phyloP scores from a whole-genome alignment of 2,888 invertebrate species.

The Eupithecia vulgata region DNA sequence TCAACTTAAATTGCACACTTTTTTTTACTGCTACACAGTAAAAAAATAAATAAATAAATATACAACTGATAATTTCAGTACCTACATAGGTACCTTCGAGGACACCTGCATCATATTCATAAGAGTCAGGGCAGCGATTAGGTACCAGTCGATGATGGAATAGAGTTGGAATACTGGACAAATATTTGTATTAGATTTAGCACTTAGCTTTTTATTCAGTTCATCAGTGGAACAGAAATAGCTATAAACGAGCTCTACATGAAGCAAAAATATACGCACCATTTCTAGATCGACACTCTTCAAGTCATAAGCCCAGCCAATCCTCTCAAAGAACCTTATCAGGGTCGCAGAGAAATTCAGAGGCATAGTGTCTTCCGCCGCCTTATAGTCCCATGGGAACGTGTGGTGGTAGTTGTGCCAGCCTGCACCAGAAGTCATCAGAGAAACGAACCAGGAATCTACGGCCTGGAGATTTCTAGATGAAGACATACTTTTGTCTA shows the following conservation, averaged over 20 bases:
- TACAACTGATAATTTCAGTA: too few species aligned
- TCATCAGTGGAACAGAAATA: neutral
- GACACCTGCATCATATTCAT: too few species aligned
- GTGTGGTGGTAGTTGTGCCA: slow-evolving; percentile 98
- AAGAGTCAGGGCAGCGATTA: too few species aligned
- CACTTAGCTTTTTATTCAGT: neutral
- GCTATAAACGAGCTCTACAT: neutral
- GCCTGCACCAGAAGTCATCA: slow-evolving; percentile 90
- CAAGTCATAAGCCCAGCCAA: slow-evolving; percentile 87
- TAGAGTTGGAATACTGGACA: too few species aligned
- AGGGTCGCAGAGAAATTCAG: slow-evolving; percentile 85
- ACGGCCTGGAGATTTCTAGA: slow-evolving; percentile 88
- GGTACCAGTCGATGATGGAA: too few species aligned
- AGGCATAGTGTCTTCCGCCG: slow-evolving; percentile 90
- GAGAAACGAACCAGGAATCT: slow-evolving; percentile 89
- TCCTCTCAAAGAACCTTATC: slow-evolving; percentile 84
- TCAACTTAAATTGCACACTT: too few species aligned
- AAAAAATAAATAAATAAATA: too few species aligned
- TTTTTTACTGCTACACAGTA: too few species aligned
- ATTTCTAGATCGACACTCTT: slow-evolving; percentile 75
- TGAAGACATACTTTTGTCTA: neutral
- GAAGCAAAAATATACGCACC: slow-evolving; percentile 48
- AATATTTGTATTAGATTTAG: neutral
- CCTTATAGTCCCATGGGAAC: slow-evolving; percentile 96
- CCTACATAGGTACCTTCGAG: too few species aligned